Base-by-base conservation (phyloP, 1,140 invertebrate species). In the Drosophila tsacasi region DNA sequence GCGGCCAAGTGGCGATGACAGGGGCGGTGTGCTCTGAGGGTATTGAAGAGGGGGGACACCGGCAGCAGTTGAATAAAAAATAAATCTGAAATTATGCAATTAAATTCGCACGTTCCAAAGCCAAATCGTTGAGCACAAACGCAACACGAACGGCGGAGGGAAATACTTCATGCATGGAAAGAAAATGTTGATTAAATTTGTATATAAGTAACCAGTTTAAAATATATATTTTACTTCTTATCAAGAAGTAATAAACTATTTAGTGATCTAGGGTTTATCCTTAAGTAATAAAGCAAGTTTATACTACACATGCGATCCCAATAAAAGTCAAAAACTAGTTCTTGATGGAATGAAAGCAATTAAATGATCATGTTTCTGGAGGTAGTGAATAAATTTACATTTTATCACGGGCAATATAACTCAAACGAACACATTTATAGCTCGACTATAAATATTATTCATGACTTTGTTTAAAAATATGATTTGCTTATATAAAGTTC, bases 81-180 rank as follows among this genome's bases (percentile, higher is more conserved):
- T 84, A 89, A 84, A 89, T 84, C 81, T 74, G 55, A 87, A 84
- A 84, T 81, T 78, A 81, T 89, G 69, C 84, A 89, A 81, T 87
- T 87, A 68, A 83, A 83, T 65, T 81, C 57, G 49, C 57, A 55
- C 68, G 44, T 83, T 44, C 74, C 68, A 37, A 66, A 65, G 61
- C 65, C 65, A 55, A 83, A 73, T 37, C 68, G 67, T 19, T 40
- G 44, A 57, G 54, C 52, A 63, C 55, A 57, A 66, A 60, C 39
- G 23, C 46, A 21, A 55, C 39, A 42, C 57, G 50, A 60, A 21
- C 44, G n/a, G 12, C 5, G 6, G 10, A 25, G 37, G 9, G 15
- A 64, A 50, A 46, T 25, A 25, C 47, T 19, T 12, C 21, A n/a
- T 52, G 49, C 47, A 13, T 25, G 17, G 19, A n/a, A 59, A 13